Evolutionary conservation across 2,113 vertebrate genomes (phyloP).

Genomic region (Hypocryptadius cinnamomeus): DNA sequence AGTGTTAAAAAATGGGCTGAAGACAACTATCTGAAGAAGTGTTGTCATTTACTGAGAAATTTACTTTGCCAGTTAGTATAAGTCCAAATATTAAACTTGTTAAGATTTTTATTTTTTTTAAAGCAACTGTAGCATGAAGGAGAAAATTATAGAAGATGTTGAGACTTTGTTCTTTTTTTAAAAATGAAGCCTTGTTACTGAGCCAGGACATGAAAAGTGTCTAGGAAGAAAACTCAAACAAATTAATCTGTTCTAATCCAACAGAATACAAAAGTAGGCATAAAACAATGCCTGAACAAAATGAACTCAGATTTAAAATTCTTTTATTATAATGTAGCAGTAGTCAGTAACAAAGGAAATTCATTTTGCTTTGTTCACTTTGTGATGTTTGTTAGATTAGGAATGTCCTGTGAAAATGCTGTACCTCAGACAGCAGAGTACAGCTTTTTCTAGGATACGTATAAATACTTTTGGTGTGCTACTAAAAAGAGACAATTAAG

Average conservation of each 20-base stretch:
- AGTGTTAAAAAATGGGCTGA: conserved; percentile 46
- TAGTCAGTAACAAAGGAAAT: conserved; percentile 15
- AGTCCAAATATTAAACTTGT: conserved; percentile 38
- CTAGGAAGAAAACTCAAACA: conserved; percentile 4
- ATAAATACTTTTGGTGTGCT: not conserved
- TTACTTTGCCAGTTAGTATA: conserved; percentile 19
- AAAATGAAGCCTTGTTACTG: not conserved
- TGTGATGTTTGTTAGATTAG: not conserved
- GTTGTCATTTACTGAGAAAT: conserved; percentile 43
- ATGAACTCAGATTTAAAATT: not conserved
- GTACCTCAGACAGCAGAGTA: not conserved
- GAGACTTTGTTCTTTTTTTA: not conserved
- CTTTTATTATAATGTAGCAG: not conserved
- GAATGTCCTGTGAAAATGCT: not conserved
- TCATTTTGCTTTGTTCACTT: not conserved
- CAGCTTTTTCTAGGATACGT: not conserved
- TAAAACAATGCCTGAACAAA: not conserved
- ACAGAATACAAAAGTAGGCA: not conserved
- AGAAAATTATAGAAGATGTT: not conserved
- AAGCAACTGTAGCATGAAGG: conserved; percentile 1
- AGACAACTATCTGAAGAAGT: conserved; percentile 25
- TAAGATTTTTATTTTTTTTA: not conserved
- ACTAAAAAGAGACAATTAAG: not conserved
- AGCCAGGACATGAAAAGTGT: not conserved
- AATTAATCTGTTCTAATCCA: conserved; percentile 11